These are phyloP conservation scores for Tachina lurida DNA, from an alignment of 2,888 invertebrate species.

Conservation along the genomic window DNA sequence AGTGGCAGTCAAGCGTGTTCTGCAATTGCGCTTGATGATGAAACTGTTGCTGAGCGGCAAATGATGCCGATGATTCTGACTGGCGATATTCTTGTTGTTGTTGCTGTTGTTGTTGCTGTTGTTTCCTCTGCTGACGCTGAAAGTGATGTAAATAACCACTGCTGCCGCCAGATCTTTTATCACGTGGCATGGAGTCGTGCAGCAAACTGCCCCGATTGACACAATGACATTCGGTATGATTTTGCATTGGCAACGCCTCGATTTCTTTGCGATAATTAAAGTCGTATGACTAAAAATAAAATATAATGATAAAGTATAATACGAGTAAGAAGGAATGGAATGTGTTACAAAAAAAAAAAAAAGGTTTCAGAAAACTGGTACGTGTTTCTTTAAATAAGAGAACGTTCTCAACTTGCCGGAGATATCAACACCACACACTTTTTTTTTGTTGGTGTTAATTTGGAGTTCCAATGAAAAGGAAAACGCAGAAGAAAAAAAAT, in stretches of 20 bases:
- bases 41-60: not conserved
- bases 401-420: slow-evolving; percentile 13
- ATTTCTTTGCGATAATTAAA: slow-evolving; percentile 70
- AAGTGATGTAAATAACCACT: slow-evolving; percentile 52
- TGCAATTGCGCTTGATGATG: slow-evolving; percentile 54
- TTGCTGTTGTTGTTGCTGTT: slow-evolving; percentile 44
- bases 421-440: slow-evolving; percentile 27
- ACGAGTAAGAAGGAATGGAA: not conserved
- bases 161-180: slow-evolving; percentile 65
- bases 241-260: slow-evolving; percentile 75
- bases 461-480: slow-evolving; percentile 49
- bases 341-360: slow-evolving; percentile 12
- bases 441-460: not conserved
- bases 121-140: slow-evolving; percentile 43
- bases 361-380: not conserved
- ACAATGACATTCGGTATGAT: slow-evolving; percentile 82
- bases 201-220: slow-evolving; percentile 73
- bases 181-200: slow-evolving; percentile 65
- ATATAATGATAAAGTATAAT: not conserved
- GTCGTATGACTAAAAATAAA: slow-evolving; percentile 66
- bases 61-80: not conserved
- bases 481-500: not conserved
- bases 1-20: slow-evolving; percentile 71
- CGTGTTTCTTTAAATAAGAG: not conserved
- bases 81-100: slow-evolving; percentile 26